These are phyloP conservation scores for Amblyjoppa fuscipennis DNA, from an alignment of 2,888 invertebrate genomes.

Conservation along the genomic window DNA sequence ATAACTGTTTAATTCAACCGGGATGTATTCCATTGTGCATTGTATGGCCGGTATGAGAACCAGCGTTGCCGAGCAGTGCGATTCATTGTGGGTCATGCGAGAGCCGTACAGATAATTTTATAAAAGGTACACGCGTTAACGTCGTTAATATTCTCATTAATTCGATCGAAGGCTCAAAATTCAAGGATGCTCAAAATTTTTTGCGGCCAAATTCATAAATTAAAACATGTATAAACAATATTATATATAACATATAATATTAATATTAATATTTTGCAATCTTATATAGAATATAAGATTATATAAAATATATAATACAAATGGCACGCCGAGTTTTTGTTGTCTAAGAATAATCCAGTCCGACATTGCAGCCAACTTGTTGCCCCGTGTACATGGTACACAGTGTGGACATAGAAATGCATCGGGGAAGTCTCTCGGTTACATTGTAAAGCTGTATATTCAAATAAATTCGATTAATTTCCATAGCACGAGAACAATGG, in stretches of 20 bases:
- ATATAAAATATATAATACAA: neutral
- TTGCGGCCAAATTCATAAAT: neutral
- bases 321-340: neutral
- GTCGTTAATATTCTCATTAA: conserved; percentile 31
- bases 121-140: conserved; percentile 43
- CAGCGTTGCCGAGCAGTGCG: conserved; percentile 21
- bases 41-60: conserved; percentile 62
- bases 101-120: conserved; percentile 51
- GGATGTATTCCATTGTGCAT: conserved; percentile 74
- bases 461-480: conserved; percentile 85
- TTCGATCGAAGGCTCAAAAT: neutral
- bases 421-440: conserved; percentile 53
- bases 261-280: neutral
- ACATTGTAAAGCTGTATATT: conserved; percentile 76
- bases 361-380: conserved; percentile 1
- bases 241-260: no score
- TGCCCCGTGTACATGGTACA: conserved; percentile 11
- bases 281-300: neutral
- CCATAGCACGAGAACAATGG: conserved; percentile 84
- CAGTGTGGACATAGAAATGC: conserved; percentile 28
- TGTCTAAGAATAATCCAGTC: conserved; percentile 25
- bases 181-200: neutral
- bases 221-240: no score
- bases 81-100: conserved; percentile 46
- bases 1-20: conserved; percentile 75